These are phyloP conservation scores for Thelaira solivaga DNA, from an alignment of 2,888 invertebrate species.

Conservation along the genomic window DNA sequence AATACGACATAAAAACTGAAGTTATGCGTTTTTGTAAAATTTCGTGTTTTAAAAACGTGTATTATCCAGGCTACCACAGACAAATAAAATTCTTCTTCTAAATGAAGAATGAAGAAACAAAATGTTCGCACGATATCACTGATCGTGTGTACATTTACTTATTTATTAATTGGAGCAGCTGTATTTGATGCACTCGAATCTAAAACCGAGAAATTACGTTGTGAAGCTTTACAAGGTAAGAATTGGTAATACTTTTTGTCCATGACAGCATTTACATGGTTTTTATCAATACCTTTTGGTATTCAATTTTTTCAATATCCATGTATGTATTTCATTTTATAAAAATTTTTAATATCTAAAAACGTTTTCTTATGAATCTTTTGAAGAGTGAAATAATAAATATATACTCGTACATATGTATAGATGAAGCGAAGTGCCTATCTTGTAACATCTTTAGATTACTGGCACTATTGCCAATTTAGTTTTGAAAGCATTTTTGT, in stretches of 20 bases:
- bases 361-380: too few relatives aligned
- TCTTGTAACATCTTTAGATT: too few relatives aligned
- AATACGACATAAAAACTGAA: conserved; percentile 19
- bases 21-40: conserved; percentile 45
- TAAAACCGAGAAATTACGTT: conserved; percentile 94
- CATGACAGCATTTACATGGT: too few relatives aligned
- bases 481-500: too few relatives aligned
- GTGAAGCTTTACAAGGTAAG: conserved; percentile 91
- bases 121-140: conserved; percentile 99
- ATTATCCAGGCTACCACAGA: conserved; percentile 61
- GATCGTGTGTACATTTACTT: conserved; percentile 99
- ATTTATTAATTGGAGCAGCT: conserved; percentile 98
- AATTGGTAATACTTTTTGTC: neutral
- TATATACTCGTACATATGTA: too few relatives aligned
- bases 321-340: too few relatives aligned
- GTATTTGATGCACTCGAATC: conserved; percentile 99
- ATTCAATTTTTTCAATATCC: too few relatives aligned
- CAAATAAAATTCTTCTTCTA: conserved; percentile 75
- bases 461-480: too few relatives aligned
- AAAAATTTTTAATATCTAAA: too few relatives aligned
- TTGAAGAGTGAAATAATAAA: too few relatives aligned
- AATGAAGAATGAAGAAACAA: conserved; percentile 99
- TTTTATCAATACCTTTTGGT: too few relatives aligned
- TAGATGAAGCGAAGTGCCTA: too few relatives aligned
- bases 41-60: conserved; percentile 57